A percentile compares a stretch with the other conserved stretches of the same genome.
Conservation (phyloP, 2,113 vertebrate genomes). For the Speoplatyrhinus poulsoni region DNA sequence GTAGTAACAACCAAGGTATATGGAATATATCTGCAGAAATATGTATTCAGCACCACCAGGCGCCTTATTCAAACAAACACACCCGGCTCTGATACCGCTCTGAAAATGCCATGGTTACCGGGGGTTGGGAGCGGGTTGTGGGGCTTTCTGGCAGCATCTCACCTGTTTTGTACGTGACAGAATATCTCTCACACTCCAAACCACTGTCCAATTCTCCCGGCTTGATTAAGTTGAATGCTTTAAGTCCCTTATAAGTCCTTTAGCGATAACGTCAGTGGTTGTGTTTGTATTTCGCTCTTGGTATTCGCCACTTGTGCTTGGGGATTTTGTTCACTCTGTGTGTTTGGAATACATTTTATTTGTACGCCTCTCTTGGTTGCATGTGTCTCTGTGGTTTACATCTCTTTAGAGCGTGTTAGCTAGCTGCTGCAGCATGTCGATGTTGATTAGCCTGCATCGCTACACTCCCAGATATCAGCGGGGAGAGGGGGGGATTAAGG, state of each 20-base stretch:
- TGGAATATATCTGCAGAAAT: conserved; percentile 18
- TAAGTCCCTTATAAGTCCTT: conserved; percentile 11
- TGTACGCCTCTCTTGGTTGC: not conserved
- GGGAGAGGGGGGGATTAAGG: not conserved
- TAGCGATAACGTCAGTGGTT: conserved; percentile 40
- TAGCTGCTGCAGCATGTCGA: conserved; percentile 23
- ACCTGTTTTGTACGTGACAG: not conserved
- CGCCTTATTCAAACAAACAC: conserved; percentile 16
- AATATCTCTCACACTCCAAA: not conserved
- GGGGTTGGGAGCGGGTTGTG: too few species aligned
- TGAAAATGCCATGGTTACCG: conserved; percentile 42
- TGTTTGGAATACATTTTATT: too few species aligned
- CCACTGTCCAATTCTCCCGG: conserved; percentile 8
- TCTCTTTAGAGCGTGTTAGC: conserved; percentile 24
- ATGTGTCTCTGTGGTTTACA: conserved; percentile 21
- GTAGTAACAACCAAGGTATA: conserved; percentile 8
- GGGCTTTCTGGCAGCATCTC: too few species aligned
- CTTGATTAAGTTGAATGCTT: conserved; percentile 58
- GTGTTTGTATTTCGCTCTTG: conserved; percentile 24
- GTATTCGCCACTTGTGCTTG: conserved; percentile 5
- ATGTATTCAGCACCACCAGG: conserved; percentile 13
- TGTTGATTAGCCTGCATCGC: conserved; percentile 17
- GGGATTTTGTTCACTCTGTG: too few species aligned
- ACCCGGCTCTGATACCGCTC: conserved; percentile 26
- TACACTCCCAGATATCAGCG: not conserved